A percentile compares a stretch with the other conserved stretches of the same genome.
phyloP scores from a whole-genome alignment of 2,797 vertebrate genomes.

The Setipinna tenuifilis region DNA sequence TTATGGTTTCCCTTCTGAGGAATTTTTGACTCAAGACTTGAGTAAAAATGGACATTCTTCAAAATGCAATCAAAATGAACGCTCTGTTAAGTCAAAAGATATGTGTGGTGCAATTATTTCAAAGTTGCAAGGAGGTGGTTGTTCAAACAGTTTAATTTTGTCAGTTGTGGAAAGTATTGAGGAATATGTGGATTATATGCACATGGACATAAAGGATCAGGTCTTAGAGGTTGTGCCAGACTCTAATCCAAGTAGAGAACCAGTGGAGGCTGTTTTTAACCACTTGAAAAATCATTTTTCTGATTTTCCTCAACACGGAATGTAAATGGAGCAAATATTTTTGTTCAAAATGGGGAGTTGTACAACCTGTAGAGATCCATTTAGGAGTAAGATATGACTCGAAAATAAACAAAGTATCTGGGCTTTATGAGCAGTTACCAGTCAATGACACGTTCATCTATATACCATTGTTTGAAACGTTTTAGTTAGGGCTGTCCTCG shows the following conservation, averaged over 20 bases:
- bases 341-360: not conserved
- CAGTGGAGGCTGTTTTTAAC: not conserved
- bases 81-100: not conserved
- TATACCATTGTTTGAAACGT: constrained; percentile 34
- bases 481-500: too few species aligned
- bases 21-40: too few species aligned
- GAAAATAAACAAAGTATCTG: constrained; percentile 36
- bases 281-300: not conserved
- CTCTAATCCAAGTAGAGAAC: not conserved
- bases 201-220: too few species aligned
- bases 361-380: not conserved
- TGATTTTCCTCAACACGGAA: not conserved
- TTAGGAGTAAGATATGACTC: not conserved
- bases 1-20: not conserved
- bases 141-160: too few species aligned
- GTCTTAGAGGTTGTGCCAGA: too few species aligned
- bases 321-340: not conserved
- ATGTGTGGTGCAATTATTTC: too few species aligned
- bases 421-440: constrained; percentile 48
- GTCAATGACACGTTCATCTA: constrained; percentile 49
- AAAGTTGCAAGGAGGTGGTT: too few species aligned
- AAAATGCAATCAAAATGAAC: not conserved
- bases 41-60: not conserved
- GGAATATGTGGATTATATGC: too few species aligned
- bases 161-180: too few species aligned